Evolutionary conservation across 2,113 vertebrate genomes (phyloP).

Genomic region (Corydoras maculifer): DNA sequence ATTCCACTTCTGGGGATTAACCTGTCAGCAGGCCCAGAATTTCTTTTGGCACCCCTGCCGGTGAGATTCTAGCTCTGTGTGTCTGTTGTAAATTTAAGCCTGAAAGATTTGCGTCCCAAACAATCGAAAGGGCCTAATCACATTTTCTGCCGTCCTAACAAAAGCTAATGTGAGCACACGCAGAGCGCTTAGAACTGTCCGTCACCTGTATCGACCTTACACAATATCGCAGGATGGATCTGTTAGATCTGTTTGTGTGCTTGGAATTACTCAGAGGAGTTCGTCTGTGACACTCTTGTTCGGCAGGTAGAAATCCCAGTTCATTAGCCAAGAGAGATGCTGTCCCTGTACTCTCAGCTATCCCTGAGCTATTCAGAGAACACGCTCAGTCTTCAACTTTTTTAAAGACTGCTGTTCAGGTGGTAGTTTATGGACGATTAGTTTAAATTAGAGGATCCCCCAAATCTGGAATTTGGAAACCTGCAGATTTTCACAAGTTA

Average conservation of each 20-base stretch:
- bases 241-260: too few relatives aligned
- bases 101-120: background rate
- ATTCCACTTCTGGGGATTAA: background rate
- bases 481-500: too few relatives aligned
- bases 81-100: background rate
- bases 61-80: background rate
- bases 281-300: slow-evolving; percentile 35
- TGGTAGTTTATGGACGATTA: too few relatives aligned
- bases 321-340: slow-evolving; percentile 36
- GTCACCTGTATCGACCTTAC: too few relatives aligned
- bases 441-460: too few relatives aligned
- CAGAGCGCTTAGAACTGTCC: too few relatives aligned
- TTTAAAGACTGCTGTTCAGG: too few relatives aligned
- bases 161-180: background rate
- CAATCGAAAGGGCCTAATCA: background rate
- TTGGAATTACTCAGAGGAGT: background rate
- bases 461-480: too few relatives aligned
- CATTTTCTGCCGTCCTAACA: slow-evolving; percentile 5
- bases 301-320: slow-evolving; percentile 41
- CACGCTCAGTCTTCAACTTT: background rate
- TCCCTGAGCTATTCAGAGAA: slow-evolving; percentile 31
- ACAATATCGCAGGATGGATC: too few relatives aligned
- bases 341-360: slow-evolving; percentile 32
- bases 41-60: background rate
- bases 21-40: background rate